Base-by-base conservation (phyloP, 1,140 invertebrate species). In the Gonioctena quinquepunctata region DNA sequence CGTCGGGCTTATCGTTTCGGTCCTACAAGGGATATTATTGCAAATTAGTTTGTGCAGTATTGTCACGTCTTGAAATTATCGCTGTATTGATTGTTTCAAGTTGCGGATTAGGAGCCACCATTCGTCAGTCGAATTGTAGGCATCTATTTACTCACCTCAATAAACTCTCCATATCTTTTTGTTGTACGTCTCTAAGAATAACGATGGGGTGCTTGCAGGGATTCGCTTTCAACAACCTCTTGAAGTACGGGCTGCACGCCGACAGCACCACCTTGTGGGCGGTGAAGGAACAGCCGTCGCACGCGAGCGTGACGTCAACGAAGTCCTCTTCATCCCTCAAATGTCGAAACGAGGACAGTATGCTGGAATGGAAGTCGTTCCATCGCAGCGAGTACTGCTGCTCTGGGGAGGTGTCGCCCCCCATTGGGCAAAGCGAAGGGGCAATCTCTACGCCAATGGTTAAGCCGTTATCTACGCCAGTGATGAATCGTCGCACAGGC, bases 181-280 rank as follows among this genome's bases (percentile, higher is more conserved):
- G 90, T 66, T 92, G 89, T 2, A 97, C 93, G 83, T 96, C 95
- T 79, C 94, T 89, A 57, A 97, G 85, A 76, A 96, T 96, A 71
- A 97, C 92, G 78, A 97, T 96, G 18, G 95, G 95, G 84, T 97
- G 95, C 81, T 95, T 93, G 84, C 94, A 97, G 71, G 95, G 95
- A 85, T 96, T 96, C 22, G 93, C 93, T 87, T 95, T 96, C 77
- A 97, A 88, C 72, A 97, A 86, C 77, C 91, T 89, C 77, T 93
- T 88, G 86, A 97, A 96, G 85, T 96, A 97, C 7, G 94, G 93
- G 84, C 94, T 96, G 86, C 94, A 96, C 22, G 94, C 94, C 61
- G 94, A 96, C 64, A 96, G 88, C 26, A 97, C 94, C 76, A 92
- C 92, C 87, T 96, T 96, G 86, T 96, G 95, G 48, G 95, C 95